Evolutionary conservation across 92 coral and sea anemone species (phyloP), one percentile per base, ranked within the genome.

Genomic region (Virgularia gustaviana): DNA sequence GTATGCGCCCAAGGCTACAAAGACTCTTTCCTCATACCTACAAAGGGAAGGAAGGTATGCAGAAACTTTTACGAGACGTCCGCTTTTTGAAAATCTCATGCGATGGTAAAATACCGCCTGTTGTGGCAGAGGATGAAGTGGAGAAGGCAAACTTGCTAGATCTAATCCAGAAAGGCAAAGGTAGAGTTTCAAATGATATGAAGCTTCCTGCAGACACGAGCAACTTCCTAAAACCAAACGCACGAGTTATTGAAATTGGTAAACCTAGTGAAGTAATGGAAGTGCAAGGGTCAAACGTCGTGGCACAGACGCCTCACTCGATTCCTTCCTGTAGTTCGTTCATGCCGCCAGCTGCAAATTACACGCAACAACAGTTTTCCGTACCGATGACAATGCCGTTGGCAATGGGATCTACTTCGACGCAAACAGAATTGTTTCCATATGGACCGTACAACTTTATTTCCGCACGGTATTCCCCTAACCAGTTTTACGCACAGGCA

Each of bases 21-120:
- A 33, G 34, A 36, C 62, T 19, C 31, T 55, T 55, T 24, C 62
- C 62, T 15, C 8, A 22, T 24, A 19, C 11, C 25, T 55, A 31
- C 36, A 57, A 57, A 57, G 63, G 63, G n/a, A 57, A 25, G 63
- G 63, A 57, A 10, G 63, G 63, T 20, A 57, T 57, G 63, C 37
- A 57, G 18, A 18, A 30, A 29, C 63, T 57, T 9, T 24, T 57
- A 4, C 30, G 63, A 57, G 63, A 57, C 27, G 63, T 57, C 37
- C 30, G 63, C n/a, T 57, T 30, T 9, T 1, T 57, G 36, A 57
- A 57, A 31, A 27, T 57, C n/a, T 18, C 63, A 30, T 4, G 22
- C 10, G 36, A 30, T 55, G 62, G 62, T 33, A 55, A 25, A 55
- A 55, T 55, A 55, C 62, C 62, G 18, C 32, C 28, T 15, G 63